Evolutionary conservation across 2,888 invertebrate species (phyloP), one percentile per base, ranked within the genome.

Genomic region (Sycophila texana): DNA sequence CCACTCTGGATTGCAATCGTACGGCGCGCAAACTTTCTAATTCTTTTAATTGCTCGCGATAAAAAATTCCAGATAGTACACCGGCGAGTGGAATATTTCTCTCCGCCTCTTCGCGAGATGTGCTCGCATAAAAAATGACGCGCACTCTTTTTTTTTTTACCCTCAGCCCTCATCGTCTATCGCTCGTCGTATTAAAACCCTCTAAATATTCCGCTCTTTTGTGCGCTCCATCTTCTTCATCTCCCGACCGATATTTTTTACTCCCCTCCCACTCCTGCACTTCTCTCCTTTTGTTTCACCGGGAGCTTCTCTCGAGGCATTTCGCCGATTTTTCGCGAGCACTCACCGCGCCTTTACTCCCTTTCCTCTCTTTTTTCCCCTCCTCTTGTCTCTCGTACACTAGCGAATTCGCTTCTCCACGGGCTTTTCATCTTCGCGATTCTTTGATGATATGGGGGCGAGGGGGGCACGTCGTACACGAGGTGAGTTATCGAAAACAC

Each of bases 161-260:
- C 60, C 13, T 16, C 60, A 18, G 7, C 18, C 26, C 18, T n/a
- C 49, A 13, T 7, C 39, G 47, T 66, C 68, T 68, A 68, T 68
- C 75, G 30, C 63, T 76, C 57, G 70, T 71, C 63, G 18, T 26
- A 63, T 57, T 76, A 70, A 76, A 76, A 47, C 68, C 61, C 68
- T 75, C 58, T 75, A 75, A 75, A 75, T 75, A 75, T 75, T 75
- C 68, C 68, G 39, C 61, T 75, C 61, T 68, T 75, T 68, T 75
- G 74, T 68, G 22, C 51, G 51, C 51, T 53, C 26, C 51, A 53
- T 53, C 51, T 14, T 51, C 67, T 67, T 53, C 16, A 18, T 14
- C 75, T 70, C 26, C 26, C 26, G n/a, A 26, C 57, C 57, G 57
- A 58, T 58, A 58, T 74, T 67, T 74, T 22, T 65, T 53, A 49